Conservation (phyloP, 2,113 vertebrate species). For the Phalacrocorax brasilianus region DNA sequence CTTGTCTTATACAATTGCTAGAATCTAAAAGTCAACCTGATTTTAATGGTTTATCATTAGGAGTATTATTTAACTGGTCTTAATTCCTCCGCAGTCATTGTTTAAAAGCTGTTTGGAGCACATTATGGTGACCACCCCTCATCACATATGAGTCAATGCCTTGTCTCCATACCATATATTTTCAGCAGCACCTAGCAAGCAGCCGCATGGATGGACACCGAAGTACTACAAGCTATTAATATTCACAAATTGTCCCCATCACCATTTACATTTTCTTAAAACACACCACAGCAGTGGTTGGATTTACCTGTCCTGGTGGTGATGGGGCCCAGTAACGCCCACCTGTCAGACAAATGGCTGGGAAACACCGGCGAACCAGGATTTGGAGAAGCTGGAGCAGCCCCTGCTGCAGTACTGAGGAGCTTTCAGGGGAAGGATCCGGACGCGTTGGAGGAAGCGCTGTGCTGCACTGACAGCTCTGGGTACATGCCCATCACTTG, state of each 20-base stretch:
- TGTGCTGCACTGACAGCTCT: neutral
- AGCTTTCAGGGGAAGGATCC: neutral
- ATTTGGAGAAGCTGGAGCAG: neutral
- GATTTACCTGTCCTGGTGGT: neutral
- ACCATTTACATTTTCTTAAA: neutral
- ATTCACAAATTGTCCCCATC: neutral
- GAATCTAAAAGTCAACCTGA: conserved; percentile 17
- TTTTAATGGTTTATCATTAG: conserved; percentile 51
- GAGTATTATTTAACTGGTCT: conserved; percentile 41
- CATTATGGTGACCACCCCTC: neutral
- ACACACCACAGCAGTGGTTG: fast-evolving
- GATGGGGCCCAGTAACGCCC: neutral
- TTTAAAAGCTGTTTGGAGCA: conserved; percentile 12
- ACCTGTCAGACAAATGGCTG: neutral
- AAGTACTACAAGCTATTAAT: neutral
- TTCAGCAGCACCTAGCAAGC: neutral
- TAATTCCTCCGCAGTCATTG: neutral
- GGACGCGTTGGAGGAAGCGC: neutral
- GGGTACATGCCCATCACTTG: neutral
- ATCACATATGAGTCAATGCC: neutral
- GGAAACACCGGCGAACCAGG: fast-evolving
- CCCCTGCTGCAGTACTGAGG: neutral
- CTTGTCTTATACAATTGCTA: conserved; percentile 38
- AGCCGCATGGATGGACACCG: neutral
- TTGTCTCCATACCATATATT: neutral